phyloP scores from a whole-genome alignment of 1,140 invertebrate genomes.

The Sesamia nonagrioides region DNA sequence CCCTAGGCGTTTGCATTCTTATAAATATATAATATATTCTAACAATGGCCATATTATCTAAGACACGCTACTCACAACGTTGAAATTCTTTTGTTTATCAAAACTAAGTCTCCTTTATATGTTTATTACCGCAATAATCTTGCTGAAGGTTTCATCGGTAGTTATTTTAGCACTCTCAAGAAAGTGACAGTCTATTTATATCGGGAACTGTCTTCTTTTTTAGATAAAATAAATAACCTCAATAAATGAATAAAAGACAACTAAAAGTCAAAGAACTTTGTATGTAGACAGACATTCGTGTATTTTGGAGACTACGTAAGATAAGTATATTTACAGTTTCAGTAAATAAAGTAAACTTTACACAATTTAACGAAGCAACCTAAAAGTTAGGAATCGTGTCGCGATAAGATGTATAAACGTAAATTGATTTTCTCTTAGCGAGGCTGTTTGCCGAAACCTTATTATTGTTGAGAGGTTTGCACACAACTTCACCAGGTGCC shows the following conservation, averaged over 20 bases:
- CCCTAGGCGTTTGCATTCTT: too few relatives aligned
- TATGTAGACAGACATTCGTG: background rate
- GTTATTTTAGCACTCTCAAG: background rate
- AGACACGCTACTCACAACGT: too few relatives aligned
- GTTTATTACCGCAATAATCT: too few relatives aligned
- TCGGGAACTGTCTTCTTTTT: background rate
- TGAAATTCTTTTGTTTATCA: too few relatives aligned
- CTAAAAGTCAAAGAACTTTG: background rate
- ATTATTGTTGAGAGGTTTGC: conserved; percentile 30
- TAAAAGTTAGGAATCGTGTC: conserved; percentile 17
- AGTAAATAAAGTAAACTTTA: conserved; percentile 5
- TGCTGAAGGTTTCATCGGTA: background rate
- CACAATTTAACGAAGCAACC: conserved; percentile 10
- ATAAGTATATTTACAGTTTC: background rate
- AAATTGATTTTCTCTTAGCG: conserved; percentile 33
- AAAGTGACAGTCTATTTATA: background rate
- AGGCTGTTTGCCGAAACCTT: conserved; percentile 19
- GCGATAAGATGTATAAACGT: conserved; percentile 9
- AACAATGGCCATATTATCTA: too few relatives aligned
- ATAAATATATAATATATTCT: too few relatives aligned
- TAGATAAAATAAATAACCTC: background rate
- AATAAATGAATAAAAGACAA: background rate
- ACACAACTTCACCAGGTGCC: conserved; percentile 6
- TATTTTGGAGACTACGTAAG: background rate
- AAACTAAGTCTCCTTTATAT: too few relatives aligned